phyloP scores from a whole-genome alignment of 2,113 vertebrate species.

The Amblyopsis rosae region DNA sequence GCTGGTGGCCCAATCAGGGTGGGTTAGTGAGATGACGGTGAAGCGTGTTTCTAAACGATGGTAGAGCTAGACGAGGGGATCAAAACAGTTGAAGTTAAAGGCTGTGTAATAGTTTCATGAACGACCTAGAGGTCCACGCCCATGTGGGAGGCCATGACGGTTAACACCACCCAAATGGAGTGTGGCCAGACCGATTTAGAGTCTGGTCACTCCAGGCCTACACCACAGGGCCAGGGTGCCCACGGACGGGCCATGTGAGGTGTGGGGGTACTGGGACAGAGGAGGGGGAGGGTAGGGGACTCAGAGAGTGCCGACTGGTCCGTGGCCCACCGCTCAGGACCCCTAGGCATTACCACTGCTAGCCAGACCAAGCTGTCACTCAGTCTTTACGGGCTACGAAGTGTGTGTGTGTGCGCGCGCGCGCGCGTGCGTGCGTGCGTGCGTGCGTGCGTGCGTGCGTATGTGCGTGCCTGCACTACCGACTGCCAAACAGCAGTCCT shows the following conservation, averaged over 20 bases:
- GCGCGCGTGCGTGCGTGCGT: conserved; percentile 25
- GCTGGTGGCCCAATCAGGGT: too few relatives aligned
- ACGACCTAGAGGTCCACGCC: too few relatives aligned
- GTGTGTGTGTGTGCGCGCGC: conserved; percentile 1
- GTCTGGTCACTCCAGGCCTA: too few relatives aligned
- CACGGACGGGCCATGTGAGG: conserved; percentile 15
- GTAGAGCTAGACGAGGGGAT: too few relatives aligned
- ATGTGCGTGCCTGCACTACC: conserved; percentile 13
- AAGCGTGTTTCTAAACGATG: too few relatives aligned
- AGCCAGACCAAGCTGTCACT: conserved; percentile 70
- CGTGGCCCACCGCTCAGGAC: conserved; percentile 55
- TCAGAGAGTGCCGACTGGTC: conserved; percentile 68
- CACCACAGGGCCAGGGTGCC: neutral
- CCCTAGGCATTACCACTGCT: conserved; percentile 69
- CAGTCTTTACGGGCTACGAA: conserved; percentile 52
- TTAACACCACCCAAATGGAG: too few relatives aligned
- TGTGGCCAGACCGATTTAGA: too few relatives aligned
- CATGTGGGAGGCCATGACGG: too few relatives aligned
- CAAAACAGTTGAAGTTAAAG: too few relatives aligned
- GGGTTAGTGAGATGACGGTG: too few relatives aligned
- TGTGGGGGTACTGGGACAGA: conserved; percentile 5
- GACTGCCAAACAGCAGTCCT: conserved; percentile 29
- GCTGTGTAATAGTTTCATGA: too few relatives aligned
- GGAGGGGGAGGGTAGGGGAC: conserved; percentile 42
- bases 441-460: conserved; percentile 15